A percentile compares a stretch with the other conserved stretches of the same genome.
Evolutionary conservation across 2,888 invertebrate species (phyloP).

Genomic region (Drosophila lutescens): DNA sequence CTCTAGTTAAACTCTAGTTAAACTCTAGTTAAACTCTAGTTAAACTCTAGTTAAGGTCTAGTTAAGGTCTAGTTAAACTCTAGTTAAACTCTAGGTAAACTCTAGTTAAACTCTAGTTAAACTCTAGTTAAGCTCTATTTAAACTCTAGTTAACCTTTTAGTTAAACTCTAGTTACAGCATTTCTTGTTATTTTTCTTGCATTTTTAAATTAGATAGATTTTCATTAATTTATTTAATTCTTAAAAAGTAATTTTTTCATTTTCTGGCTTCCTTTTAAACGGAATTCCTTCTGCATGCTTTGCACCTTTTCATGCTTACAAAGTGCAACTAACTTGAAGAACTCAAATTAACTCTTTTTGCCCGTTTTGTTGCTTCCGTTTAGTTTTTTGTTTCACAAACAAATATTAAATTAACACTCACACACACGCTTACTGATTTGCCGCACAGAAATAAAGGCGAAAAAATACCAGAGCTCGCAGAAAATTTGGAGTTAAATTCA

Average conservation of each 20-base stretch:
- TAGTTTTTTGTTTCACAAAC: conserved; percentile 27
- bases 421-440: conserved; percentile 53
- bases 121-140: too few relatives aligned
- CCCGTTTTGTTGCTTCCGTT: not conserved
- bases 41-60: too few relatives aligned
- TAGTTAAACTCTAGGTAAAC: too few relatives aligned
- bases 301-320: conserved; percentile 7
- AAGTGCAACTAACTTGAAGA: conserved; percentile 36
- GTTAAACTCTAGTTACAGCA: too few relatives aligned
- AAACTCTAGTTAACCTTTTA: too few relatives aligned
- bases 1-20: too few relatives aligned
- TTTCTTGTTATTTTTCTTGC: too few relatives aligned
- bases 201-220: too few relatives aligned
- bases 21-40: too few relatives aligned
- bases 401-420: conserved; percentile 68
- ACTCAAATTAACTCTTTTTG: conserved; percentile 26
- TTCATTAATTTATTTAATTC: not conserved
- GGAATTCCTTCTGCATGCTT: not conserved
- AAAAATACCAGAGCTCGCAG: conserved; percentile 54
- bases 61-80: too few relatives aligned
- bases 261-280: not conserved
- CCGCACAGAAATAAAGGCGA: conserved; percentile 31
- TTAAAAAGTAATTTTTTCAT: not conserved
- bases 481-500: conserved; percentile 67
- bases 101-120: too few relatives aligned